Base-by-base conservation (phyloP, 64 coral and sea anemone species). In the Platygyra sinensis region DNA sequence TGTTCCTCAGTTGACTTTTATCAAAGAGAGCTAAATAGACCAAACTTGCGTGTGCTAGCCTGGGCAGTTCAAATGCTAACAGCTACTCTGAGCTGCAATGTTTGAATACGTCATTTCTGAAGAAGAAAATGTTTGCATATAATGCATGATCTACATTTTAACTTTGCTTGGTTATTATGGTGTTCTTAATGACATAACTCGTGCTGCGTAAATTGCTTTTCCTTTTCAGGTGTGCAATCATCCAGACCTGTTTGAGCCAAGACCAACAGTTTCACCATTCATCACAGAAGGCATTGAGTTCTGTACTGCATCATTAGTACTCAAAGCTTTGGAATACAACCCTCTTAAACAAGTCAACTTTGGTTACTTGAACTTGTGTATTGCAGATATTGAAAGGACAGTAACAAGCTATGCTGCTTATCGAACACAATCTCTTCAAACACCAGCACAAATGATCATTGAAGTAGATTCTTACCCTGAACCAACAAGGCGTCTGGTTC, bases 171-270 rank as follows among this genome's bases (percentile, higher is more conserved):
- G 54, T 57, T 1, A 57, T 10, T 57, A 3, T 57, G 1, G 12
- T 57, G 54, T 28, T 29, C 65, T 69, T 69, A 69, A 8, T 11
- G 4, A 57, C 10, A 42, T 76, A 16, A 1, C 2, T 31, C 2
- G 4, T 52, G 31, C 31, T 31, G 74, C 11, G 1, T 38, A 76
- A 36, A 76, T 76, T 31, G 16, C 46, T 18, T 72, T 73, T 24
- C 77, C 67, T 38, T 72, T 64, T 73, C 69, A 99, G 97, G 97
- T 99, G 5, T 99, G 97, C 62, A 99, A 99, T 72, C 97, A 99
- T 84, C 97, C 97, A 36, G 97, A 99, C 86, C 74, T 99, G 51
- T 99, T 99, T 94, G 97, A 99, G 75, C 86, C 94, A 54, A 90
- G 97, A 51, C 97, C 94, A 55, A 99, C 94, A 78, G 79, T 99